A percentile compares a stretch with the other conserved stretches of the same genome.
Conservation (phyloP, 2,797 vertebrate species). For the Sebastes glaucus region DNA sequence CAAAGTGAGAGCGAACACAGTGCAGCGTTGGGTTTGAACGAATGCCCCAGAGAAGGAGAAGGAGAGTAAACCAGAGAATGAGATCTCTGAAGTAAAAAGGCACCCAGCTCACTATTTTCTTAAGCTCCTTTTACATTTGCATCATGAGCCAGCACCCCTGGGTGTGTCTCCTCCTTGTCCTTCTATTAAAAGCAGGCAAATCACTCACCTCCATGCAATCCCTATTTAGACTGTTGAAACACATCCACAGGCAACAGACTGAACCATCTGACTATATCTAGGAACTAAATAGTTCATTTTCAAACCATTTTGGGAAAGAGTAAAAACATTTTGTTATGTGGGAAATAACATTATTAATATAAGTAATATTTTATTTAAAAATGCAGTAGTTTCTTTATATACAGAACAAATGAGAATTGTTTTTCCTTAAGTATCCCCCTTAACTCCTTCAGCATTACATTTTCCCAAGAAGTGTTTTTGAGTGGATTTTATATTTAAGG, state of each 20-base stretch:
- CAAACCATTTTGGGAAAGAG: neutral
- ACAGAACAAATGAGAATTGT: neutral
- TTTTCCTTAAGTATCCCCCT: neutral
- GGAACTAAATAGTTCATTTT: neutral
- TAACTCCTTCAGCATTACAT: neutral
- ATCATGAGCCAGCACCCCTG: constrained; percentile 44
- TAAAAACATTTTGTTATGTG: neutral
- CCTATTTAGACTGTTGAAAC: constrained; percentile 29
- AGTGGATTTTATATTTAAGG: neutral
- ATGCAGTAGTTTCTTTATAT: neutral
- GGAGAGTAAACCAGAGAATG: neutral
- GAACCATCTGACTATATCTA: neutral
- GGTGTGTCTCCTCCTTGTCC: constrained; percentile 44
- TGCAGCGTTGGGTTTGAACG: neutral
- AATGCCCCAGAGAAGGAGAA: neutral
- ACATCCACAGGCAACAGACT: constrained; percentile 13
- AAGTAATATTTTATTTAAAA: neutral
- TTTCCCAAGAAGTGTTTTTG: neutral
- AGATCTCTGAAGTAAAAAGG: constrained; percentile 12
- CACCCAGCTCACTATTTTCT: constrained; percentile 20
- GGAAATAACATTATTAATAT: neutral
- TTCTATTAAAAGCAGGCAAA: constrained; percentile 54
- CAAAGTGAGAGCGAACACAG: neutral
- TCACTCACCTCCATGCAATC: constrained; percentile 40
- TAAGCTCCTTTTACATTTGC: constrained; percentile 45